Percentiles rank a stretch among this genome's conserved stretches.
Evolutionary conservation across 92 coral and sea anemone genomes (phyloP).

Genomic region (Heliopora coerulea): DNA sequence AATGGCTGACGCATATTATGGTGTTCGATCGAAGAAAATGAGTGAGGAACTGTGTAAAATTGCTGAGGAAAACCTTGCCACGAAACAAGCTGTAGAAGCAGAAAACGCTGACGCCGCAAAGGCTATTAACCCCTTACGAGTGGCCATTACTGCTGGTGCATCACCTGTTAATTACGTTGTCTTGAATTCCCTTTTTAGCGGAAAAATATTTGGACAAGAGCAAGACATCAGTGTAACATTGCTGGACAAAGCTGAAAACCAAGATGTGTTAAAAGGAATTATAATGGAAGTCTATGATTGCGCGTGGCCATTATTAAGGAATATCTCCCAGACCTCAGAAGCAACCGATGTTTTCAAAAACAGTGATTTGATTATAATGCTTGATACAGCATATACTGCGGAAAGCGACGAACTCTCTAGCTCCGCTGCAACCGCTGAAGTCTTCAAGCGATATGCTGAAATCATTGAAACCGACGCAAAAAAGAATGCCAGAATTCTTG

Average conservation of each 20-base stretch:
- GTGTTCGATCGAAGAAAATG: constrained; percentile 76
- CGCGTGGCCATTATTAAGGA: constrained; percentile 82
- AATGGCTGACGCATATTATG: constrained; percentile 88
- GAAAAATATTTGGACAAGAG: constrained; percentile 78
- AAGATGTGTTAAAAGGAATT: constrained; percentile 65
- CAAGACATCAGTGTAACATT: constrained; percentile 73
- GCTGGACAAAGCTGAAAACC: constrained; percentile 67
- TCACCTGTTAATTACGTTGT: constrained; percentile 73
- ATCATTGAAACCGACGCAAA: constrained; percentile 75
- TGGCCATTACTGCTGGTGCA: constrained; percentile 77
- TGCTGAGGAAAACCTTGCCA: constrained; percentile 74
- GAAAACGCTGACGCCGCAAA: constrained; percentile 71
- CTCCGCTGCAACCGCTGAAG: constrained; percentile 52
- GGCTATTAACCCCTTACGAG: constrained; percentile 71
- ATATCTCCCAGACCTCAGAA: constrained; percentile 65
- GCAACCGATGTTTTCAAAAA: constrained; percentile 68
- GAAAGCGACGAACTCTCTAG: constrained; percentile 40
- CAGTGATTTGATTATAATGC: constrained; percentile 68
- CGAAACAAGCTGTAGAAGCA: constrained; percentile 69
- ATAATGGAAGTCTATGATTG: constrained; percentile 87
- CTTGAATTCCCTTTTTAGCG: constrained; percentile 66
- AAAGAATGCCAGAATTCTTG: constrained; percentile 75
- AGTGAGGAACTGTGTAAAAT: constrained; percentile 77
- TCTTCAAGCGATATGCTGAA: constrained; percentile 73
- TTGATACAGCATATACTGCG: constrained; percentile 56